Evolutionary conservation across 2,113 vertebrate genomes (phyloP).

Genomic region (Halichoeres trimaculatus): DNA sequence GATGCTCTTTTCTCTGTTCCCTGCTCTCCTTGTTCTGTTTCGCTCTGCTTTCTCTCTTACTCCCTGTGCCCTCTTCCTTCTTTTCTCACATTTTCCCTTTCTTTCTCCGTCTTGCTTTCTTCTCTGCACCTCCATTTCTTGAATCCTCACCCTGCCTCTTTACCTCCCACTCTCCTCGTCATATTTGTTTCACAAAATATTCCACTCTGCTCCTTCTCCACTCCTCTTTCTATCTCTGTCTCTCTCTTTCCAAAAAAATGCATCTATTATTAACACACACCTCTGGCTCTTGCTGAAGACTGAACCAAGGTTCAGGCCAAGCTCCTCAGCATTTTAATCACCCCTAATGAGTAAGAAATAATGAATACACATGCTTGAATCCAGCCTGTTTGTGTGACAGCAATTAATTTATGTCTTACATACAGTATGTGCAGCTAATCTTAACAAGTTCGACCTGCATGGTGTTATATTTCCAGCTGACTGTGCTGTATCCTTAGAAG

Average conservation of each 20-base stretch:
- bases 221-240: constrained; percentile 1
- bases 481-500: constrained; percentile 11
- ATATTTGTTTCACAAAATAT: constrained; percentile 73
- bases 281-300: constrained; percentile 70
- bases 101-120: constrained; percentile 46
- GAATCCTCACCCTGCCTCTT: constrained; percentile 42
- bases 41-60: constrained; percentile 6
- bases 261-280: constrained; percentile 81
- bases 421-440: constrained; percentile 34
- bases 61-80: neutral
- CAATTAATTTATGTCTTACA: constrained; percentile 54
- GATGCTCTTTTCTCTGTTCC: constrained; percentile 63
- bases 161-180: constrained; percentile 38
- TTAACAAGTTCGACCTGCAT: constrained; percentile 23
- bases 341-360: constrained; percentile 68
- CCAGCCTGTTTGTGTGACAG: constrained; percentile 45
- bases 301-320: constrained; percentile 57
- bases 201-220: constrained; percentile 32
- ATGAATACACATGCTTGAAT: constrained; percentile 51
- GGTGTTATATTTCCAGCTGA: constrained; percentile 9
- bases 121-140: constrained; percentile 46
- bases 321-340: constrained; percentile 77
- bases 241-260: constrained; percentile 48
- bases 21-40: constrained; percentile 40
- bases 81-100: constrained; percentile 8